Evolutionary conservation across 2,888 invertebrate genomes (phyloP).

Genomic region (Alcis repandata): DNA sequence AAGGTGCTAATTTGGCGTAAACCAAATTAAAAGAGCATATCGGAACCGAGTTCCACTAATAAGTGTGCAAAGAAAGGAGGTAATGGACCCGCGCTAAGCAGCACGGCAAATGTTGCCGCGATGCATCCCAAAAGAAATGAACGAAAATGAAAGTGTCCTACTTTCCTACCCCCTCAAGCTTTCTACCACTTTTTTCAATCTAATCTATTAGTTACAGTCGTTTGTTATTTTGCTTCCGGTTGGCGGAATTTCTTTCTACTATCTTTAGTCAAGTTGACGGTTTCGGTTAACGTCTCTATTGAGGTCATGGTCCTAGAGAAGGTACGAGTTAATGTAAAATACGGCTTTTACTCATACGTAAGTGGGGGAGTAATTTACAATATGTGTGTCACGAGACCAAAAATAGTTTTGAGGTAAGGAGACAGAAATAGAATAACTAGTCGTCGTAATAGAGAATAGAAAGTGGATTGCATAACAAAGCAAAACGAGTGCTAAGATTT

Average conservation of each 20-base stretch:
- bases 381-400: slow-evolving; percentile 33
- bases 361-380: slow-evolving; percentile 25
- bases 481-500: slow-evolving; percentile 20
- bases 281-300: slow-evolving; percentile 31
- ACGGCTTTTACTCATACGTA: slow-evolving; percentile 15
- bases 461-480: slow-evolving; percentile 32
- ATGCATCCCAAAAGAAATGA: slow-evolving; percentile 85
- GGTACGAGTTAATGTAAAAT: slow-evolving; percentile 23
- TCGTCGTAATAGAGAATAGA: slow-evolving; percentile 34
- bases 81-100: slow-evolving; percentile 77
- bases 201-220: slow-evolving; percentile 77
- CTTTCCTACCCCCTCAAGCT: slow-evolving; percentile 72
- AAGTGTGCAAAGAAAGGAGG: slow-evolving; percentile 74
- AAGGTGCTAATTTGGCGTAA: slow-evolving; percentile 35
- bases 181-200: slow-evolving; percentile 80
- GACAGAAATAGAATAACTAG: slow-evolving; percentile 33
- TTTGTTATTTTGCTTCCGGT: slow-evolving; percentile 64
- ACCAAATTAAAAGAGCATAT: slow-evolving; percentile 51
- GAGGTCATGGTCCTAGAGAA: slow-evolving; percentile 39
- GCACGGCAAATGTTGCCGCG: slow-evolving; percentile 70
- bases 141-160: slow-evolving; percentile 86
- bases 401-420: slow-evolving; percentile 32
- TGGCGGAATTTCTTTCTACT: slow-evolving; percentile 56
- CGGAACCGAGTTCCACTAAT: slow-evolving; percentile 60
- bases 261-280: slow-evolving; percentile 47